Evolutionary conservation across 2,888 invertebrate species (phyloP), one percentile per base, ranked within the genome.

Genomic region (Muscina levida): DNA sequence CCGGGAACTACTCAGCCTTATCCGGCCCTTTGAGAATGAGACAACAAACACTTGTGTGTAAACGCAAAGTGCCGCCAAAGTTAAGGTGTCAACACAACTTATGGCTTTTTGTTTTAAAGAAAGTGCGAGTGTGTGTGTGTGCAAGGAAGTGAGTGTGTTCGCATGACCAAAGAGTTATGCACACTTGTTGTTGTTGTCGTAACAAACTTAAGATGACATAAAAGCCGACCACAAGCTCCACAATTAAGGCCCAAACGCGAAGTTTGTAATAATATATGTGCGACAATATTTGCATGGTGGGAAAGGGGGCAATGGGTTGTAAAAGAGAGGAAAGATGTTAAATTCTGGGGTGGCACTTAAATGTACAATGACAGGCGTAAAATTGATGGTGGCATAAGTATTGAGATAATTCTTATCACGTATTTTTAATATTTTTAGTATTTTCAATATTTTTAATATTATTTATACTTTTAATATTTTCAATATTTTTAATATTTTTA

Each of bases 21-120:
- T 22, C 62, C 19, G 24, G 17, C 4, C 51, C 42, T 26, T 22
- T 65, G 59, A 42, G 37, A 15, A 17, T 15, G 57, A 59, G 59
- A 59, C 59, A 59, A 59, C 53, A 59, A 67, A 67, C 74, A 67
- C 79, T 67, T 75, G 15, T 51, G 15, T 51, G 24, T 42, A 71
- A 31, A 74, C 39, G 66, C 48, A 57, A 79, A 62, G 24, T 51
- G 10, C 10, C 31, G 39, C 67, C 75, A 67, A 79, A 59, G 62
- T 72, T 51, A 71, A 75, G 71, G 66, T 75, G 74, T 75, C 71
- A 79, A 72, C 75, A 68, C 59, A 75, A 75, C 51, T 72, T 44
- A 59, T 66, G 15, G 59, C 59, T 59, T 59, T 15, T n/a, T 37
- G 8, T 48, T 17, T 13, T 31, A 0, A 19, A 24, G 13, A 48